Base-by-base conservation (phyloP, 2,888 invertebrate genomes). In the Octonoba sinensis region DNA sequence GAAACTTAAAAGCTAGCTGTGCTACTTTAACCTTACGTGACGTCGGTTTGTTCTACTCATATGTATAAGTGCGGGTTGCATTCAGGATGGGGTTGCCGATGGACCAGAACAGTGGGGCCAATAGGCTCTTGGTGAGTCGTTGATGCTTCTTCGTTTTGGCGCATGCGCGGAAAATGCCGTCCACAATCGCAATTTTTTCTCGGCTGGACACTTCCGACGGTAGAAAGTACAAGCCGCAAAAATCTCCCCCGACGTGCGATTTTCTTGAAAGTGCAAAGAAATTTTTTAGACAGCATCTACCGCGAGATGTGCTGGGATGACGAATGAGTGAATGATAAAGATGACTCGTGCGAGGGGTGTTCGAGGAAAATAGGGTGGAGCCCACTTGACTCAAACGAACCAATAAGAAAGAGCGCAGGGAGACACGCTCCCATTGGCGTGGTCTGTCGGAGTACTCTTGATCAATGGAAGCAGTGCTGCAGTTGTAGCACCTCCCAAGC, bases 401-500 rank as follows among this genome's bases (percentile, higher is more conserved):
- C 81, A 82, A 82, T 82, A 64, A 70, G 65, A 59, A 65, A 36
- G 15, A 15, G 78, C 60, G 65, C 27, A 46, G 78, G 51, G 71
- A 72, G 71, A 47, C 74, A 75, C 81, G 64, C 67, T 82, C 59
- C 81, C 56, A 75, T 75, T 82, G 81, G 81, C 74, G 74, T 82
- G 81, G 75, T 75, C 75, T 82, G 65, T n/a, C 74, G 64, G 75
- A 74, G 75, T 65, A 65, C 75, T 66, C 75, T 74, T 75, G 81
- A 82, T 82, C 81, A 82, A 82, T 82, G 75, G 75, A 65, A 75
- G 75, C 70, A 51, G 67, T 71, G 81, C 81, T 75, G 69, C 74
- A 69, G 81, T 75, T 75, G 81, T 82, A 75, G 79, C 79, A 81
- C 79, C 79, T 81, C 79, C 79, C 79, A 79, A 79, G 78, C 66